phyloP scores from a whole-genome alignment of 2,888 invertebrate species.

The Himalopsyche kuldschensis region DNA sequence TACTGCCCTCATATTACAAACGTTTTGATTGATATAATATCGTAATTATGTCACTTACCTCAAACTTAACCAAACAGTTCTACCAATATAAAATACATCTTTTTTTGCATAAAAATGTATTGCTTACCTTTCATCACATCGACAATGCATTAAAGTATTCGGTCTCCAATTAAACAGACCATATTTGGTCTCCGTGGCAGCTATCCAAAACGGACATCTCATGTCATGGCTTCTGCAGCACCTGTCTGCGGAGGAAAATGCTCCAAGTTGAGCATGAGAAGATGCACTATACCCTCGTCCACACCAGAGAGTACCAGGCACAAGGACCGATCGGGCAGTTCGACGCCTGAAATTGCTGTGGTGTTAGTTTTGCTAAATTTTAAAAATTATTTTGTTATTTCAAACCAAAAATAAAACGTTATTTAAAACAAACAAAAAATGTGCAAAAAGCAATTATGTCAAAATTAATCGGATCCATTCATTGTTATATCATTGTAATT shows the following conservation, averaged over 20 bases:
- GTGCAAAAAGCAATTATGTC: too few relatives aligned
- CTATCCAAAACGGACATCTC: conserved; percentile 82
- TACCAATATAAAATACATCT: too few relatives aligned
- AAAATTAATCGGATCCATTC: too few relatives aligned
- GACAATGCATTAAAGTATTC: conserved; percentile 89
- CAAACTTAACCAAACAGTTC: too few relatives aligned
- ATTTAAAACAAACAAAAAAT: too few relatives aligned
- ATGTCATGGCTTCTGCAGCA: conserved; percentile 89
- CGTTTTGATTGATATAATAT: too few relatives aligned
- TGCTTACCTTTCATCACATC: conserved; percentile 85
- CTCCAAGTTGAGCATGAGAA: conserved; percentile 80
- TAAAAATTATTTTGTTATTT: too few relatives aligned
- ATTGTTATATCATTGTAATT: too few relatives aligned
- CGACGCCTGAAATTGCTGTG: not conserved
- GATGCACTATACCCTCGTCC: conserved; percentile 84
- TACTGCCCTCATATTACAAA: too few relatives aligned
- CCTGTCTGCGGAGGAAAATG: conserved; percentile 79
- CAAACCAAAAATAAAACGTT: too few relatives aligned
- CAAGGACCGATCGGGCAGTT: conserved; percentile 60
- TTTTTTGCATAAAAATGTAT: too few relatives aligned
- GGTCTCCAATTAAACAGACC: conserved; percentile 87
- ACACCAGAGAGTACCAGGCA: conserved; percentile 94
- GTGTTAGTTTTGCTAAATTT: not conserved
- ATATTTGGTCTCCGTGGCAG: conserved; percentile 80
- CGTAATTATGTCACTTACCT: too few relatives aligned